Conservation (phyloP, 2,113 vertebrate genomes). For the Arenaria interpres region DNA sequence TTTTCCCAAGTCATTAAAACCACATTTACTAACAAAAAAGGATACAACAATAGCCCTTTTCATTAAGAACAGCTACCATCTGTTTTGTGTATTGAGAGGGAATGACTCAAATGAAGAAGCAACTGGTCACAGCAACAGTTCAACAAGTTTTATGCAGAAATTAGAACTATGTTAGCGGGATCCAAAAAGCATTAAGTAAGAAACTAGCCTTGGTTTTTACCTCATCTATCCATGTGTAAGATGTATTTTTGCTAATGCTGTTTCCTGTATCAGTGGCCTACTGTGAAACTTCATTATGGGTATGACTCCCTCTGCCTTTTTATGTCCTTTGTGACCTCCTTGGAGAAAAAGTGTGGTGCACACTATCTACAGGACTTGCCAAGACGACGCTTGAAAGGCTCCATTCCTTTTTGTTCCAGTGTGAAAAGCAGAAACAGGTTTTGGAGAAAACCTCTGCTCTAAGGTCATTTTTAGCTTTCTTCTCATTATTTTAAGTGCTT, state of each 20-base stretch:
- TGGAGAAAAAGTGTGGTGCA: neutral
- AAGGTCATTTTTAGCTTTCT: neutral
- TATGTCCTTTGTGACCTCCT: neutral
- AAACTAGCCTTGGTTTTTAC: neutral
- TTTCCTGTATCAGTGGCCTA: neutral
- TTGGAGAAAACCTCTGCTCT: neutral
- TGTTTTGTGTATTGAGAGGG: neutral
- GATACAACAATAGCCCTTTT: neutral
- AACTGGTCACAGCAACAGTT: slow-evolving; percentile 7
- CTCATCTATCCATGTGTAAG: neutral
- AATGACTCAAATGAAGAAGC: slow-evolving; percentile 14
- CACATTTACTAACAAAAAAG: neutral
- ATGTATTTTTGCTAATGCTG: neutral
- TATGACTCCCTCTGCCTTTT: neutral
- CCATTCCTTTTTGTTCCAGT: neutral
- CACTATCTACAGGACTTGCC: neutral
- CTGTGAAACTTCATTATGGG: neutral
- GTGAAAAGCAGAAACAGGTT: neutral
- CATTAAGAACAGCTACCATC: neutral
- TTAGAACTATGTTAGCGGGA: neutral
- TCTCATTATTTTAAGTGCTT: neutral
- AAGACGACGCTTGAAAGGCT: neutral
- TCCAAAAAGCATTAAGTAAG: neutral
- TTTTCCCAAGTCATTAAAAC: neutral
- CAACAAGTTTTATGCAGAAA: slow-evolving; percentile 27